Evolutionary conservation across 2,888 invertebrate species (phyloP), one percentile per base, ranked within the genome.

Genomic region (Leptopilina syphax): DNA sequence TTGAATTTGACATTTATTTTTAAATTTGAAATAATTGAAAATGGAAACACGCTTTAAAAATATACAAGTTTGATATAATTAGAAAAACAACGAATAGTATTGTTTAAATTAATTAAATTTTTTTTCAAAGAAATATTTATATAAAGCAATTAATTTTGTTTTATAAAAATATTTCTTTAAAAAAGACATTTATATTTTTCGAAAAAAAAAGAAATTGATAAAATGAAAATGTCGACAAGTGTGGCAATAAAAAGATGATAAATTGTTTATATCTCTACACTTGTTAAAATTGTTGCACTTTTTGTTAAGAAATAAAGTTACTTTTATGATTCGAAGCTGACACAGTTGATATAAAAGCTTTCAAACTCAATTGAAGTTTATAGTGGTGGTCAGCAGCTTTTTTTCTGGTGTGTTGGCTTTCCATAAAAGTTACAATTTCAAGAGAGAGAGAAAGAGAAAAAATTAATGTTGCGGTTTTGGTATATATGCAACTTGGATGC

Each of bases 361-460:
- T 73, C 27, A 27, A 73, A 73, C 73, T 57, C 73, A 73, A 73
- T 70, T 54, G 34, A 70, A 50, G 27, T 73, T 73, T 54, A 54
- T 34, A 73, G 41, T 24, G 41, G 65, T 73, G 54, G n/a, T 73
- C 73, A 73, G 54, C 54, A 34, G 57, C n/a, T 54, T 73, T 70
- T 34, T 73, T 73, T 73, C 57, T 24, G n/a, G 10, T 50, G 27
- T 27, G 34, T 57, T 24, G 10, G 57, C n/a, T 73, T 73, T 57
- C 8, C 34, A 57, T 41, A 73, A 73, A 73, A 50, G 34, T 57
- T 54, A 27, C 57, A 73, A 73, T 73, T 73, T 73, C 13, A 9
- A n/a, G 34, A 57, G 54, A 34, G 27, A 57, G 13, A 34, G 41
- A 54, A 41, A 57, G 54, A 34, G 27, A 57, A 34, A 18, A 57